Conservation (phyloP, 2,888 invertebrate species). For the Drosophila incognita region DNA sequence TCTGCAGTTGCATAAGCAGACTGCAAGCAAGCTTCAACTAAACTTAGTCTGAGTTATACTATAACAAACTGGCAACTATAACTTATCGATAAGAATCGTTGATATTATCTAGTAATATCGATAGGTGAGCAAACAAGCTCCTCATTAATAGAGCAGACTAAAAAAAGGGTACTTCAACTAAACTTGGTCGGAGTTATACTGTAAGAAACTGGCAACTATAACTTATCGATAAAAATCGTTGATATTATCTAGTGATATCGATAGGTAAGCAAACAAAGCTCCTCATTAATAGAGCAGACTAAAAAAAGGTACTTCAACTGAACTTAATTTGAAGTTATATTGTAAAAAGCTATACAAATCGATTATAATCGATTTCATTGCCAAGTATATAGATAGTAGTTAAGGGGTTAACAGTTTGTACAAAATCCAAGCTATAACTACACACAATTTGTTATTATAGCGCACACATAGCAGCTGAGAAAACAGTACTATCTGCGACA, state of each 20-base stretch:
- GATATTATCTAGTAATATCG: neutral
- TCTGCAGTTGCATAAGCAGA: neutral
- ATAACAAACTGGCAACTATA: neutral
- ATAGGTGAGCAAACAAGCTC: neutral
- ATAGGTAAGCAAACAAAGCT: too few species aligned
- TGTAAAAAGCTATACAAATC: neutral
- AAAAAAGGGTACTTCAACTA: neutral
- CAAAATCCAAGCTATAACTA: neutral
- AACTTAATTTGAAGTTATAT: neutral
- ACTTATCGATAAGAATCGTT: neutral
- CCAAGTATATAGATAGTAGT: neutral
- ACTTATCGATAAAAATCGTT: too few species aligned
- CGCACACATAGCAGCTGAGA: neutral
- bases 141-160: neutral
- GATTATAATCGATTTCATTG: neutral
- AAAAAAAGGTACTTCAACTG: neutral
- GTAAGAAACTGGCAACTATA: too few species aligned
- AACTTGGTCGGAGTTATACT: too few species aligned
- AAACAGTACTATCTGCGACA: neutral
- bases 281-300: too few species aligned
- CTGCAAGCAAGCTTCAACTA: neutral
- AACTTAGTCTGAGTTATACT: neutral
- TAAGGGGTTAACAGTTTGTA: neutral
- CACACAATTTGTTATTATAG: neutral
- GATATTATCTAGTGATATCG: too few species aligned